Evolutionary conservation across 2,797 vertebrate genomes (phyloP).

Genomic region (Holocentrus rufus): DNA sequence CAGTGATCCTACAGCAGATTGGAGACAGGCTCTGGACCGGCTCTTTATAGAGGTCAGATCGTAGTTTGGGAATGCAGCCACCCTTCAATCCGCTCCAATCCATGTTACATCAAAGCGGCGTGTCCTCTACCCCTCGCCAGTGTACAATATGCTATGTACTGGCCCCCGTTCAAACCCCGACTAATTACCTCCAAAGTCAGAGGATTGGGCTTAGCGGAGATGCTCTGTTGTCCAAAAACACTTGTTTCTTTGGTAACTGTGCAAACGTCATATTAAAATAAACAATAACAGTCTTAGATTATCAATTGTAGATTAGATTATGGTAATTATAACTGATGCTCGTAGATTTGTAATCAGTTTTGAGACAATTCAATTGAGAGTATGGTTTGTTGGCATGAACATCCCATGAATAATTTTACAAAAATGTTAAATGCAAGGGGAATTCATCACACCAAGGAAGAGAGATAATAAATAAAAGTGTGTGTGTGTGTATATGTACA

Average conservation of each 20-base stretch:
- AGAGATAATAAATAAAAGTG: neutral
- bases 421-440: neutral
- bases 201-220: constrained; percentile 29
- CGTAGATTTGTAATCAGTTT: constrained; percentile 48
- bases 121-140: constrained; percentile 46
- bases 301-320: constrained; percentile 54
- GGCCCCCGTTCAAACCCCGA: constrained; percentile 60
- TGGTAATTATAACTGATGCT: constrained; percentile 42
- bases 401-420: constrained; percentile 44
- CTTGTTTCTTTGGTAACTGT: constrained; percentile 71
- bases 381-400: constrained; percentile 18
- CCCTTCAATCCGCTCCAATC: constrained; percentile 52
- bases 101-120: constrained; percentile 63
- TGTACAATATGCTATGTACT: constrained; percentile 45
- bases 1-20: constrained; percentile 54
- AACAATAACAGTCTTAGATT: constrained; percentile 44
- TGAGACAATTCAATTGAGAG: constrained; percentile 7
- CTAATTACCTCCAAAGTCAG: constrained; percentile 65
- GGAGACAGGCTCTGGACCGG: constrained; percentile 38
- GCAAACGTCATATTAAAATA: constrained; percentile 37
- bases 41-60: constrained; percentile 60
- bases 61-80: constrained; percentile 64
- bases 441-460: constrained; percentile 34
- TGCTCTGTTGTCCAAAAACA: constrained; percentile 65
- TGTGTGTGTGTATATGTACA: neutral